Base-by-base conservation (phyloP, 2,797 vertebrate species). In the Toxotes lorentzi region DNA sequence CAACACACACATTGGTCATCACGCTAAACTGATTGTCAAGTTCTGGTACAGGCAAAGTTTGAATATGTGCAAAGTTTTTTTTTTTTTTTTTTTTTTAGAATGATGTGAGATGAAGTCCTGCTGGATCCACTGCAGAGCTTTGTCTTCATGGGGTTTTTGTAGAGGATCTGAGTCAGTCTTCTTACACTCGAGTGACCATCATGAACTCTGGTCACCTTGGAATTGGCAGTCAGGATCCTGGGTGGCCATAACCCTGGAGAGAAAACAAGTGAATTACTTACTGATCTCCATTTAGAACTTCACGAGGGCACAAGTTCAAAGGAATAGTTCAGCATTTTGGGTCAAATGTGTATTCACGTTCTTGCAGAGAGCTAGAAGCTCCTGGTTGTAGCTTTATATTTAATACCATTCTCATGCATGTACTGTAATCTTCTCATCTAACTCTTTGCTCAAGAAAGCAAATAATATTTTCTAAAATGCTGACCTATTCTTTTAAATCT, bases 201-300 rank as follows among this genome's bases (percentile, higher is more conserved):
- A 93, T 79, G 87, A 89, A 56, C 87, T 93, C 91, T 88, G 86
- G 86, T 92, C 91, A 85, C 87, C 63, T 89, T 43, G 89, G 82
- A 79, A 86, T 5, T 83, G 85, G 88, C 88, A 93, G 94, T 96
- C 95, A 96, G 93, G 95, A 95, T 94, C 95, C 94, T 76, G 93
- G 91, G 90, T 89, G 93, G 61, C 91, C 94, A 84, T 95, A 95
- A 69, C 83, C 88, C 77, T 95, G 94, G 86, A 91, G 81, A 93
- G 70, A 93, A 83, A 89, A 87, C 60, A 80, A 40, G 56, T n/a
- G 19, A 62, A 73, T 56, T 83, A 73, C 86, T 75, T 57, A 59
- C 65, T 70, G 47, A 76, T 73, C 23, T 72, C 64, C 13, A 57
- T 67, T 67, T 51, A 32, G 11, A 70, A 17, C 5, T 30, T 72